phyloP scores from a whole-genome alignment of 23 tunicate species.

The Diplosoma virens region DNA sequence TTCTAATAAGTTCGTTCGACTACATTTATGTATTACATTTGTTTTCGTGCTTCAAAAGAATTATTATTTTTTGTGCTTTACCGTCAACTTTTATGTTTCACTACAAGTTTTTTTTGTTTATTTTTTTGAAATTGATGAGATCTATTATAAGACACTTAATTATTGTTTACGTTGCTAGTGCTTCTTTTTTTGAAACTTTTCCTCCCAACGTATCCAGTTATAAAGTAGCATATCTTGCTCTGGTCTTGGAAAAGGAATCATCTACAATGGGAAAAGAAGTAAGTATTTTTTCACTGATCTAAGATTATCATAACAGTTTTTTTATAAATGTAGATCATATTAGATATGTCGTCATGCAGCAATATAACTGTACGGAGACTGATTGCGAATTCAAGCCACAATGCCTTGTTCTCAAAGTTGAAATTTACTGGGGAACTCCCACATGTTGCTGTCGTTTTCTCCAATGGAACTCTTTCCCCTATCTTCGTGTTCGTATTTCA shows the following conservation, averaged over 20 bases:
- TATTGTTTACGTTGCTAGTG: not conserved
- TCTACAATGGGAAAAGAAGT: conserved; percentile 42
- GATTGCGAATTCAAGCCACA: too few relatives aligned
- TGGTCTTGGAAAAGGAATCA: conserved; percentile 7
- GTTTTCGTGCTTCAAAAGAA: too few relatives aligned
- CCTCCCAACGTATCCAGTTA: not conserved
- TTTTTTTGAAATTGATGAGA: not conserved
- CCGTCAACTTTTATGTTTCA: not conserved
- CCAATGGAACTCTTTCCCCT: conserved; percentile 25
- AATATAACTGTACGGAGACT: conserved; percentile 64
- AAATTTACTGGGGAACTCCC: conserved; percentile 31
- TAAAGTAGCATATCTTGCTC: not conserved
- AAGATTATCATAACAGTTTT: not conserved
- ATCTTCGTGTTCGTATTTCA: conserved; percentile 64
- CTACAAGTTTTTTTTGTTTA: too few relatives aligned
- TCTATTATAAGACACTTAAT: too few relatives aligned
- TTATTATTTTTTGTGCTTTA: not conserved
- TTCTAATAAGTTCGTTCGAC: too few relatives aligned
- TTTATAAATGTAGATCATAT: conserved; percentile 53
- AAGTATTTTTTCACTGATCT: not conserved
- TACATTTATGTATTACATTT: too few relatives aligned
- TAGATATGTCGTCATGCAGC: conserved; percentile 74
- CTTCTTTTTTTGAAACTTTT: not conserved
- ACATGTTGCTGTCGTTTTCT: conserved; percentile 31
- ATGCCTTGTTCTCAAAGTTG: too few relatives aligned